These are phyloP conservation scores for Leucophenga montana DNA, from an alignment of 2,888 invertebrate species.

Conservation along the genomic window DNA sequence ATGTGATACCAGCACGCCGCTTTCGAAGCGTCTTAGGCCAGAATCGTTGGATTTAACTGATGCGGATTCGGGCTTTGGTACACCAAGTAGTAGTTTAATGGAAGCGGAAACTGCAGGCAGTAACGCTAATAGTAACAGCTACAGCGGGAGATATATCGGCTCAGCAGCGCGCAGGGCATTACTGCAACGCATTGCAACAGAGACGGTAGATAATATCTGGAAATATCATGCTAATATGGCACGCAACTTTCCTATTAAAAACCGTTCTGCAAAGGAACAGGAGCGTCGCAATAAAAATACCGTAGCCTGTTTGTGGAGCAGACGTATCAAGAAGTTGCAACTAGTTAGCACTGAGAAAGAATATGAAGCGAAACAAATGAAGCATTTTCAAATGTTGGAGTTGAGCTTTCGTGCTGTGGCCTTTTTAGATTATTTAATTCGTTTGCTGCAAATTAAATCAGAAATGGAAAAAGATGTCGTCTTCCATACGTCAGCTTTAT, in stretches of 20 bases:
- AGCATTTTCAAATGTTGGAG: slow-evolving; percentile 57
- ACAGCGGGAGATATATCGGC: background rate
- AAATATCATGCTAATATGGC: slow-evolving; percentile 70
- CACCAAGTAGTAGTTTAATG: slow-evolving; percentile 32
- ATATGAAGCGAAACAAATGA: slow-evolving; percentile 56
- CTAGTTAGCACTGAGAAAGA: slow-evolving; percentile 64
- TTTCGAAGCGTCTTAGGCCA: slow-evolving; percentile 43
- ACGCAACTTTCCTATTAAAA: slow-evolving; percentile 66
- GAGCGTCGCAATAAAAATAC: slow-evolving; percentile 70
- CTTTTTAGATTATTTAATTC: slow-evolving; percentile 60
- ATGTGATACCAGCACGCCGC: slow-evolving; percentile 26
- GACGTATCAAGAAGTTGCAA: slow-evolving; percentile 67
- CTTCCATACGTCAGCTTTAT: too few relatives aligned
- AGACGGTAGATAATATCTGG: slow-evolving; percentile 58
- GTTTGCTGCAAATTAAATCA: slow-evolving; percentile 42
- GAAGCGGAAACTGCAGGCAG: background rate
- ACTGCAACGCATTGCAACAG: slow-evolving; percentile 48
- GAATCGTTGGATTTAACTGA: slow-evolving; percentile 40
- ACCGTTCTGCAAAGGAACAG: slow-evolving; percentile 68
- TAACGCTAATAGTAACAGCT: too few relatives aligned
- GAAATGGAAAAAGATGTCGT: background rate
- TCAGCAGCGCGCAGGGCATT: background rate
- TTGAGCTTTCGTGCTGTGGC: slow-evolving; percentile 55
- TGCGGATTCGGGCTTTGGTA: too few relatives aligned
- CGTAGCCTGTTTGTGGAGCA: slow-evolving; percentile 67